A percentile compares a stretch with the other conserved stretches of the same genome.
Conservation (phyloP, 2,888 invertebrate species). For the Peribatodes rhomboidaria region DNA sequence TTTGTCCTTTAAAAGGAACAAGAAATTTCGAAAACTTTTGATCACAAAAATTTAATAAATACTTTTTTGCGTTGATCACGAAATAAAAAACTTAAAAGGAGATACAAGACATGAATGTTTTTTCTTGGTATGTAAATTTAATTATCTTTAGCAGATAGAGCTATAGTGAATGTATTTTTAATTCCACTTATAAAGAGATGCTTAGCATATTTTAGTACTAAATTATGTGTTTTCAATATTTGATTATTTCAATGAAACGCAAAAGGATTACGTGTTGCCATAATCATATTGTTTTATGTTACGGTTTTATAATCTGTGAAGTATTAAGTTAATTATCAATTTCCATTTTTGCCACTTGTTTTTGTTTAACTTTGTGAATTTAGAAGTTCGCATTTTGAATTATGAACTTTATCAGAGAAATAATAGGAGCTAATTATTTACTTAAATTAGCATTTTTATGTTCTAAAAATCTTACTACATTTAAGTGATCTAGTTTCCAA, state of each 20-base stretch:
- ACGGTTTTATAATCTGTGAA: constrained; percentile 7
- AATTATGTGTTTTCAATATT: constrained; percentile 20
- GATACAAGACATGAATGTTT: not conserved
- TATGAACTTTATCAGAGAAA: not conserved
- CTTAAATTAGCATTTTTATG: constrained; percentile 3
- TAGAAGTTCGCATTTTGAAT: not conserved
- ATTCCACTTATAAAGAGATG: constrained; percentile 25
- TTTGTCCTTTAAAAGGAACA: constrained; percentile 63
- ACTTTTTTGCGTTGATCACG: not conserved
- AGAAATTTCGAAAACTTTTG: constrained; percentile 62
- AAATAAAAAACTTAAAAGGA: not conserved
- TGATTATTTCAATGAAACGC: not conserved
- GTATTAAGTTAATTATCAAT: constrained; percentile 6
- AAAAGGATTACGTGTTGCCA: constrained; percentile 5
- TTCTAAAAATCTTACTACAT: too few species aligned
- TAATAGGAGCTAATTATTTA: too few species aligned
- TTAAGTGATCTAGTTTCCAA: too few species aligned
- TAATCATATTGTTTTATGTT: constrained; percentile 8
- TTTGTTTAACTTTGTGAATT: not conserved
- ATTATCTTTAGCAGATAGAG: not conserved
- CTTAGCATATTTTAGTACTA: constrained; percentile 29
- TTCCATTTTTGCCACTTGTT: not conserved
- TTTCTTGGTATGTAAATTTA: not conserved
- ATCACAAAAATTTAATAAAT: constrained; percentile 70
- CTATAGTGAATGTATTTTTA: constrained; percentile 33